Percentiles rank a stretch among this genome's conserved stretches.
These are phyloP conservation scores for Eristalis tenax DNA, from an alignment of 2,888 invertebrate species.

Conservation along the genomic window DNA sequence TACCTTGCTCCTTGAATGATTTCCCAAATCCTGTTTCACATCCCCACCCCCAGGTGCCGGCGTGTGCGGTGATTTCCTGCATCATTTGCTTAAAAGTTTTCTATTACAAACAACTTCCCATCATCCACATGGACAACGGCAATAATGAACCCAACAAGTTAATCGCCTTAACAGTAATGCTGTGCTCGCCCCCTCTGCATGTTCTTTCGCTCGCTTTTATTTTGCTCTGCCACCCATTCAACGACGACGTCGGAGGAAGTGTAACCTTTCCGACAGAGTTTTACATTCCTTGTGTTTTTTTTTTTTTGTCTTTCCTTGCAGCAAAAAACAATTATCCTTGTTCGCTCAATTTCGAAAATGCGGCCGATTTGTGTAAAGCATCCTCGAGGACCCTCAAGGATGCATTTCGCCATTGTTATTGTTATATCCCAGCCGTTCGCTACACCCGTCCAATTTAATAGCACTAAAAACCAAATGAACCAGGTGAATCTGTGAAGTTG, in stretches of 20 bases:
- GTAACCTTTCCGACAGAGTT: background rate
- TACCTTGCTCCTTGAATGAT: background rate
- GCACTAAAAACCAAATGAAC: constrained; percentile 67
- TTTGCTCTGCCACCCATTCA: background rate
- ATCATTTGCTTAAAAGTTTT: constrained; percentile 63
- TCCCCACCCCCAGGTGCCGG: background rate
- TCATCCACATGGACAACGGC: background rate
- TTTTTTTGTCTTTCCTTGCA: background rate
- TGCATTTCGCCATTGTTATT: constrained; percentile 63
- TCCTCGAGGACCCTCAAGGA: constrained; percentile 48
- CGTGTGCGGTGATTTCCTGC: constrained; percentile 40
- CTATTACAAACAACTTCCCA: constrained; percentile 9
- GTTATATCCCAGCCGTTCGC: constrained; percentile 36
- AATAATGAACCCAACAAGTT: constrained; percentile 51
- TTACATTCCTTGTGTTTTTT: background rate
- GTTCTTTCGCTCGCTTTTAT: background rate
- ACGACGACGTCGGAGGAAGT: background rate
- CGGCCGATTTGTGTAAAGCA: constrained; percentile 63
- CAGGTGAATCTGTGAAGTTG: constrained; percentile 61
- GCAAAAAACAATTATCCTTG: constrained; percentile 66
- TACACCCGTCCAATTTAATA: constrained; percentile 63
- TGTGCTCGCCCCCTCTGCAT: constrained; percentile 14
- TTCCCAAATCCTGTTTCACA: background rate
- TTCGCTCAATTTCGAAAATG: constrained; percentile 64
- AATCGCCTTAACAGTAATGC: constrained; percentile 59